Base-by-base conservation (phyloP, 1,140 invertebrate genomes). In the Cydia pomonella region DNA sequence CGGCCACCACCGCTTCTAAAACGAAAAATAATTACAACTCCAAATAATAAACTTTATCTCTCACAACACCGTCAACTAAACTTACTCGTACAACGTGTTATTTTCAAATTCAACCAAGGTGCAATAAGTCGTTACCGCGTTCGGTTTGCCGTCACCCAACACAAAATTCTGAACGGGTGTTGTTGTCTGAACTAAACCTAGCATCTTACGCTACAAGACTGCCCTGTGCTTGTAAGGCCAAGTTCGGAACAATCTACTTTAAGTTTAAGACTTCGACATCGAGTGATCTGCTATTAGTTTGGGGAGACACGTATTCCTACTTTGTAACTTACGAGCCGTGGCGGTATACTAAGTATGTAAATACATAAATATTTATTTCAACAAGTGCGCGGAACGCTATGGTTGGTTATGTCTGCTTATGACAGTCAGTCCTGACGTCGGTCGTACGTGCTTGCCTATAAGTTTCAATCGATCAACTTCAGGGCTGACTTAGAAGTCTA, bases 201-300 rank as follows among this genome's bases (percentile, higher is more conserved):
- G 16, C 47, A 50, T 50, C 47, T 50, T 50, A 50, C 47, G 6
- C 5, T n/a, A 50, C n/a, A 7, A 44, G n/a, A 50, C 47, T n/a
- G 12, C 44, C 16, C 44, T 13, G 53, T 10, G 21, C 21, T 59
- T 59, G 53, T 23, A 59, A 10, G 53, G 21, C 21, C 7, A 23
- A 59, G 53, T 59, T 59, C 10, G 3, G 10, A 23, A 59, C 21
- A 21, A 59, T 23, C 53, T 59, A 59, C 53, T 59, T 59, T 59
- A 21, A 23, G 53, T 59, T 59, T 23, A 18, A 23, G 53, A 23
- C 18, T 18, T 59, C 53, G 21, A 50, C n/a, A 18, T n/a, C 16
- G 23, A 59, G 53, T 59, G 53, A 59, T 59, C 53, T 59, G 21
- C 53, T 59, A 59, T 59, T 59, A 59, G 53, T 59, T 59, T 59